phyloP scores from a whole-genome alignment of 2,113 vertebrate species.

The Apistogramma diplotaenia region DNA sequence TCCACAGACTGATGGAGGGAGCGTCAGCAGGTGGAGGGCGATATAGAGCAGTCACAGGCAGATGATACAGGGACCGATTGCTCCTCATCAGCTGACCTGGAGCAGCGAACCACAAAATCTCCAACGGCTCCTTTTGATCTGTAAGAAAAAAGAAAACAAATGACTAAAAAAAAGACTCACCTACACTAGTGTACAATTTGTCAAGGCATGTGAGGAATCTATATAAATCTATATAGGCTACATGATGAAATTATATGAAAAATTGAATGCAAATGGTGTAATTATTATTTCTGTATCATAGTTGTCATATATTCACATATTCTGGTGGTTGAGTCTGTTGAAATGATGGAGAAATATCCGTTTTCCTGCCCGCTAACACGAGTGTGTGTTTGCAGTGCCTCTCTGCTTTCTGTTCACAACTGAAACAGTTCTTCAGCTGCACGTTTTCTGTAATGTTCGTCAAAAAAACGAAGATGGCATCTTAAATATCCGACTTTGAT shows the following conservation, averaged over 20 bases:
- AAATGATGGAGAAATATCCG: conserved; percentile 43
- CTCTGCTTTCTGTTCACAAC: conserved; percentile 51
- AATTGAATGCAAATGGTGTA: conserved; percentile 70
- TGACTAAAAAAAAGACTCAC: conserved; percentile 41
- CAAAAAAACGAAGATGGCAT: not conserved
- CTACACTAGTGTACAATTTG: conserved; percentile 57
- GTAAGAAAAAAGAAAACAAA: conserved; percentile 24
- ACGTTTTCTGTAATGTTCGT: conserved; percentile 42
- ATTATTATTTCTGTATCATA: conserved; percentile 74
- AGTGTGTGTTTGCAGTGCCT: conserved; percentile 59
- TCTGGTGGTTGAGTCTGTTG: conserved; percentile 58
- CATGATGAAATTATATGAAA: conserved; percentile 67
- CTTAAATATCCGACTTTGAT: conserved; percentile 23
- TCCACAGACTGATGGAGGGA: conserved; percentile 21
- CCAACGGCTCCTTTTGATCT: not conserved
- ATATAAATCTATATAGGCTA: conserved; percentile 69
- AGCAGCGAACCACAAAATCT: not conserved
- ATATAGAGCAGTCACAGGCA: not conserved
- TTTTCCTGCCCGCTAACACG: conserved; percentile 16
- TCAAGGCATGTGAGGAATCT: conserved; percentile 72
- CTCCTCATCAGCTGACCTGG: conserved; percentile 2
- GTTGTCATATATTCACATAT: conserved; percentile 70
- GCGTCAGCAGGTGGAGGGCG: not conserved
- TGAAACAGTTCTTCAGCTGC: conserved; percentile 43
- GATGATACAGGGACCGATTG: not conserved